Conservation (phyloP, 1,140 invertebrate species). For the Schlechtendalia chinensis region DNA sequence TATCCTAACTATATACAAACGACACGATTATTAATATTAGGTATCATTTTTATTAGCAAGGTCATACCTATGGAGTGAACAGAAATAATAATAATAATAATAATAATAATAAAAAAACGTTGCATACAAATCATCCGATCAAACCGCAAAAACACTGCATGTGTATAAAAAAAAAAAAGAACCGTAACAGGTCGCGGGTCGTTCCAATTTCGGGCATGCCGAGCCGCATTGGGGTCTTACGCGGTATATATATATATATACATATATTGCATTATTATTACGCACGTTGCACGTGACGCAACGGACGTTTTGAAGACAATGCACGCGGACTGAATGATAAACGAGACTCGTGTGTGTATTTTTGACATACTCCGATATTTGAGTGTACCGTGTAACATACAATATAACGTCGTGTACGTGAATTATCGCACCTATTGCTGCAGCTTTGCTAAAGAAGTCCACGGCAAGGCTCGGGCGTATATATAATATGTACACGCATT, state of each 20-base stretch:
- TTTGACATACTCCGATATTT: conserved; percentile 11
- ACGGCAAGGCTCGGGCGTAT: not conserved
- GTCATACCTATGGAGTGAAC: not conserved
- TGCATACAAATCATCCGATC: conserved; percentile 41
- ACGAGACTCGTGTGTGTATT: conserved; percentile 6
- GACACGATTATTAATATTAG: conserved; percentile 23
- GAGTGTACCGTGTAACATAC: not conserved
- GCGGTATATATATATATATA: no score
- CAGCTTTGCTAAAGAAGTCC: not conserved
- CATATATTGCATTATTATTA: not conserved
- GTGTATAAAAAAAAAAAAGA: not conserved
- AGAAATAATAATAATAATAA: no score
- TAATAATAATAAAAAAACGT: not conserved
- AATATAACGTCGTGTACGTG: conserved; percentile 1
- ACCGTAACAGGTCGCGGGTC: conserved; percentile 33
- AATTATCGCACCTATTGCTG: not conserved
- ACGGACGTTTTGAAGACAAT: conserved; percentile 22
- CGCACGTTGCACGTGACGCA: conserved; percentile 7
- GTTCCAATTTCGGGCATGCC: conserved; percentile 40
- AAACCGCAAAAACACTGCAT: conserved; percentile 27
- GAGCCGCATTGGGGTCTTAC: not conserved
- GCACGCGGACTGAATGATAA: not conserved
- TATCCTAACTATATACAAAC: not conserved
- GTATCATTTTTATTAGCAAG: conserved; percentile 14
- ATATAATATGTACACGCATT: no score